Base-by-base conservation (phyloP, 37 sponge, comb jelly and placozoan species). In the Spongilla lacustris region DNA sequence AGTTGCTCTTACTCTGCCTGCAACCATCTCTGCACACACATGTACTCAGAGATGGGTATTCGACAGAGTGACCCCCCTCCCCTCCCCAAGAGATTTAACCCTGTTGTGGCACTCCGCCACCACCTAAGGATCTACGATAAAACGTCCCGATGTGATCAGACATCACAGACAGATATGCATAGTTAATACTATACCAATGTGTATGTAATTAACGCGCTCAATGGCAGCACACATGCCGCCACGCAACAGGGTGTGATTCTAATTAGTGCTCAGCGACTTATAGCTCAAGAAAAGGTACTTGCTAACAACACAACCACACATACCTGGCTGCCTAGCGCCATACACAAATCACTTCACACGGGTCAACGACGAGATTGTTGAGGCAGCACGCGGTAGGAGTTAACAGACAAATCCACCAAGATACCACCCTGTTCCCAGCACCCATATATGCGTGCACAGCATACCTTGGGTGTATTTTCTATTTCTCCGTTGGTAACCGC, bases 391-490 rank as follows among this genome's bases (percentile, higher is more conserved):
- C 11, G 11, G 28, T 14, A 17, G 1, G 17, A 21, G 14, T 1
- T 13, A 1, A 72, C 5, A n/a, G 1, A 29, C n/a, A n/a, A n/a
- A n/a, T n/a, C n/a, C n/a, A n/a, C n/a, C n/a, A n/a, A n/a, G n/a
- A n/a, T n/a, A 29, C 14, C 27, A 2, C 1, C 73, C 30, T 72
- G 28, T 13, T 72, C 30, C 19, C 58, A 58, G 21, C 19, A 1
- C 58, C 21, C 58, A 0, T 58, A 8, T 17, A 14, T 58, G 58
- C 58, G 11, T 58, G n/a, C 58, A 58, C 11, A 6, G 28, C 75
- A 23, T 32, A 74, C 75, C 35, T 74, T 74, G 19, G 75, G 75
- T 36, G 35, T 74, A 21, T 74, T 74, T 4, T 74, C 75, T 8
- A 36, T 74, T 33, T 74, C 35, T 32, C 35, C 75, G 8, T 36